A percentile compares a stretch with the other conserved stretches of the same genome.
These are phyloP conservation scores for Zygogramma bicolorata DNA, from an alignment of 2,888 invertebrate genomes.

Conservation along the genomic window DNA sequence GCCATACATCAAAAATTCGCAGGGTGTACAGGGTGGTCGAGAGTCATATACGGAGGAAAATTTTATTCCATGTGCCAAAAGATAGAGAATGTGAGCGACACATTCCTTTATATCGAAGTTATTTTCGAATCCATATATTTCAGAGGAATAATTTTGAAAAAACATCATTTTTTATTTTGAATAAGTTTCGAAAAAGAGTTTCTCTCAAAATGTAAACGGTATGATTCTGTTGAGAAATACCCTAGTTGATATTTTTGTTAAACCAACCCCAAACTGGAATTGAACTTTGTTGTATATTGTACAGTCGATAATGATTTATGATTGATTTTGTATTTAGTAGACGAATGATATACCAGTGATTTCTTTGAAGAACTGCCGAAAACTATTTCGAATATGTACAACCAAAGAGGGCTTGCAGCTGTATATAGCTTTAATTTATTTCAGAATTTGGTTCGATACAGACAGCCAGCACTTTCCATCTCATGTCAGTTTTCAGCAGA, in stretches of 20 bases:
- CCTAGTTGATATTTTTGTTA: neutral
- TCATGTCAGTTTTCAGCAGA: neutral
- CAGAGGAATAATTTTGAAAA: no score
- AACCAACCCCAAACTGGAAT: neutral
- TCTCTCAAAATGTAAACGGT: neutral
- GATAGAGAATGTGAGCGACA: neutral
- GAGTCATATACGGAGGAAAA: neutral
- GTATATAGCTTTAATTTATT: conserved; percentile 67
- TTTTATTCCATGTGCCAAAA: neutral
- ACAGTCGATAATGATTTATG: conserved; percentile 11
- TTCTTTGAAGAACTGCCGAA: conserved; percentile 24
- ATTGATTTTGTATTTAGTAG: conserved; percentile 10
- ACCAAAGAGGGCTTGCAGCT: conserved; percentile 66
- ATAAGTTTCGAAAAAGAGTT: neutral
- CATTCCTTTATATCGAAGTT: no score
- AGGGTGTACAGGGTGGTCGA: neutral
- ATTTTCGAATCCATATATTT: no score
- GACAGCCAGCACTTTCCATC: conserved; percentile 48
- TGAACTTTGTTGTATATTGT: conserved; percentile 34
- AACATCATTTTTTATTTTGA: neutral
- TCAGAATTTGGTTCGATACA: conserved; percentile 51
- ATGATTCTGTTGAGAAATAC: neutral
- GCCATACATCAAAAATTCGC: neutral
- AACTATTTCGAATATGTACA: conserved; percentile 20
- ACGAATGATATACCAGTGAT: conserved; percentile 30